These are phyloP conservation scores for Scaptomyza graminum DNA, from an alignment of 1,140 invertebrate genomes.

Conservation along the genomic window DNA sequence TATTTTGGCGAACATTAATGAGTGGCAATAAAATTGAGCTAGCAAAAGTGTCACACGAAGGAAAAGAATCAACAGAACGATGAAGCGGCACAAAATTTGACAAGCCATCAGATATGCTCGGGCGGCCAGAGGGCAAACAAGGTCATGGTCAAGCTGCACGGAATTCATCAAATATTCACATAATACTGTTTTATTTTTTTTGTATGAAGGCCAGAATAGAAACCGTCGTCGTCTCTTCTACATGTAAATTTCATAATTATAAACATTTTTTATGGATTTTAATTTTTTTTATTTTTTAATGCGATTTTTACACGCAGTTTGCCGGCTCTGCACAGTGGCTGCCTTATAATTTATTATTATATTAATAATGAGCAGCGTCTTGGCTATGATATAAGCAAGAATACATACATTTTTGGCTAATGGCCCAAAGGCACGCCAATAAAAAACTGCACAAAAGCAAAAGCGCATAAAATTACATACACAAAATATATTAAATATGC, in stretches of 20 bases:
- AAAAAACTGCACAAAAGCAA: constrained; percentile 25
- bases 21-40: constrained; percentile 71
- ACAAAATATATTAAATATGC: not conserved
- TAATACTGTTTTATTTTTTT: not conserved
- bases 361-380: constrained; percentile 61
- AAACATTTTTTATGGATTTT: constrained; percentile 30
- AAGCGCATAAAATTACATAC: constrained; percentile 18
- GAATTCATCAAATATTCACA: constrained; percentile 22
- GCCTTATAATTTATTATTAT: constrained; percentile 65
- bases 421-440: constrained; percentile 49
- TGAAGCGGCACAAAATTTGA: constrained; percentile 23
- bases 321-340: not conserved
- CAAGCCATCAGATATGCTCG: constrained; percentile 6
- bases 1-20: constrained; percentile 52
- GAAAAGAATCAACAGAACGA: constrained; percentile 18
- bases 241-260: constrained; percentile 34
- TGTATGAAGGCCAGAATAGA: constrained; percentile 15
- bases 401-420: constrained; percentile 47
- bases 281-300: constrained; percentile 29
- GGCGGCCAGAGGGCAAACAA: constrained; percentile 58
- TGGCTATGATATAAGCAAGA: constrained; percentile 38
- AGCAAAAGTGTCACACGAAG: constrained; percentile 44
- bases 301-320: constrained; percentile 51
- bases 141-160: constrained; percentile 57
- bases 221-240: not conserved